A percentile compares a stretch with the other conserved stretches of the same genome.
These are phyloP conservation scores for Cynoglossus semilaevis DNA, from an alignment of 2,113 vertebrate species.

Conservation along the genomic window DNA sequence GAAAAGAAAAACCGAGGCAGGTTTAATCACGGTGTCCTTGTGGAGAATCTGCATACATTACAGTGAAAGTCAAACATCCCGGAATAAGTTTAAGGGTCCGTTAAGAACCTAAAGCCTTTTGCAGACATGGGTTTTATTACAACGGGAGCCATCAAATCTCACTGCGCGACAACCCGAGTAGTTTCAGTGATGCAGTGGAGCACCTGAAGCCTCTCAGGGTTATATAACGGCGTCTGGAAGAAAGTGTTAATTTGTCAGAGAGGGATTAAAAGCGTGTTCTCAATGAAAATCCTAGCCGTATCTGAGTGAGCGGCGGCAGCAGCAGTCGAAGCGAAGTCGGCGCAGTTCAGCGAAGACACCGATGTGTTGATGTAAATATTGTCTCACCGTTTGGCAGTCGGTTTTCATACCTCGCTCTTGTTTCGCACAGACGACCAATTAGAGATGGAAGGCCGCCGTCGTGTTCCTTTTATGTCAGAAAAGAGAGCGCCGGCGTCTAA, in stretches of 20 bases:
- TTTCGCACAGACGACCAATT: conserved; percentile 45
- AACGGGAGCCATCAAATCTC: not conserved
- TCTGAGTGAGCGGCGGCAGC: too few species aligned
- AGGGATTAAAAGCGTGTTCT: not conserved
- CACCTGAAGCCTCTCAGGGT: conserved; percentile 10
- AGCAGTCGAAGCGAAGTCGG: too few species aligned
- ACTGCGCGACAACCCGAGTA: too few species aligned
- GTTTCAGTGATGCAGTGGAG: not conserved
- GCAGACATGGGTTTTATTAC: conserved; percentile 1
- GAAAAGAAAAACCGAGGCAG: too few species aligned
- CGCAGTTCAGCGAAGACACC: too few species aligned
- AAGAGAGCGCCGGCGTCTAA: conserved; percentile 7
- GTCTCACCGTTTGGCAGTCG: not conserved
- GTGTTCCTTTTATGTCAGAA: conserved; percentile 25
- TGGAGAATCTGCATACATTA: too few species aligned
- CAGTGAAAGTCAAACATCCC: not conserved
- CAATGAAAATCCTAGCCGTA: too few species aligned
- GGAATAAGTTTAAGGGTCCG: not conserved
- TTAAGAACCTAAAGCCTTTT: conserved; percentile 12
- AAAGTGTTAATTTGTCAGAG: conserved; percentile 19
- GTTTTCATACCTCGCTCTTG: conserved; percentile 8
- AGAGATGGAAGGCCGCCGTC: conserved; percentile 24
- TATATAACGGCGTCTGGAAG: conserved; percentile 5
- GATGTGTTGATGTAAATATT: conserved; percentile 11
- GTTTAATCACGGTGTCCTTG: too few species aligned